A percentile compares a stretch with the other conserved stretches of the same genome.
Evolutionary conservation across 2,113 vertebrate genomes (phyloP).

Genomic region (Isurus oxyrinchus): DNA sequence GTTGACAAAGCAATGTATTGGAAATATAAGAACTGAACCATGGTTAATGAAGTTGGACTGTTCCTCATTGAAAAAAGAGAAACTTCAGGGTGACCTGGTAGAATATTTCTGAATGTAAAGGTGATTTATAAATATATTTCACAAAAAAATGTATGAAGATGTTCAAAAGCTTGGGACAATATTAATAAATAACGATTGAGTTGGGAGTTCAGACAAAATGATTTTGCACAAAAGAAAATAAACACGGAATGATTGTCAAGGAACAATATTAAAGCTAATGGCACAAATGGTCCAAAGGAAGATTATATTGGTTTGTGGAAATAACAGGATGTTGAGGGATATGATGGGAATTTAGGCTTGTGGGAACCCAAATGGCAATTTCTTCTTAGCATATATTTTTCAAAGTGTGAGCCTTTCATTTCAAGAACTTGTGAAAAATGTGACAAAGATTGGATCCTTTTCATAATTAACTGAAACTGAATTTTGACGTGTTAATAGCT

Average conservation of each 20-base stretch:
- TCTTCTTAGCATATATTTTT: neutral
- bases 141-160: no score
- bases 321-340: neutral
- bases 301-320: neutral
- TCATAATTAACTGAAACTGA: neutral
- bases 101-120: no score
- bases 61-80: neutral
- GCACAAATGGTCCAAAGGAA: neutral
- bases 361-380: neutral
- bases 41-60: neutral
- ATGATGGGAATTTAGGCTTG: neutral
- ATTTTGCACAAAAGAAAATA: neutral
- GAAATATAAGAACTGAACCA: no score
- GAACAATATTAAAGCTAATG: neutral
- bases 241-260: neutral
- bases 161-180: neutral
- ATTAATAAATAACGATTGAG: neutral
- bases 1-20: no score
- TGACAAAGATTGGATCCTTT: neutral
- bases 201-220: neutral
- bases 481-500: neutral
- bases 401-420: neutral
- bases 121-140: no score
- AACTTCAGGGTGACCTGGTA: no score
- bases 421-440: slow-evolving; percentile 18